A percentile compares a stretch with the other conserved stretches of the same genome.
These are phyloP conservation scores for Brienomyrus brachyistius DNA, from an alignment of 2,113 vertebrate genomes.

Conservation along the genomic window DNA sequence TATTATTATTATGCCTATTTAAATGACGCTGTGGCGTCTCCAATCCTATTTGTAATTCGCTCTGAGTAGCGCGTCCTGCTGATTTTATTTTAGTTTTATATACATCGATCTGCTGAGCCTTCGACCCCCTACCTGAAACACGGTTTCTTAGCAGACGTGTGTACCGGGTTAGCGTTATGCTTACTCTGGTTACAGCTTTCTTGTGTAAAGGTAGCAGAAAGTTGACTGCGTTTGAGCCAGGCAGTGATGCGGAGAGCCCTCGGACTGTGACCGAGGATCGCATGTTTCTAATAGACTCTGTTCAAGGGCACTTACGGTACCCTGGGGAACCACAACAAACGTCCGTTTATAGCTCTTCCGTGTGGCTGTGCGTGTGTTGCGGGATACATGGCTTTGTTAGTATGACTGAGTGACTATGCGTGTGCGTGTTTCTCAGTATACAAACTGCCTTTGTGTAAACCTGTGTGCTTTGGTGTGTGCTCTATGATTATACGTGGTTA, in stretches of 20 bases:
- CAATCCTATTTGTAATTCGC: background rate
- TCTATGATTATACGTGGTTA: background rate
- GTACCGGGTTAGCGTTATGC: background rate
- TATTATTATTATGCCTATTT: background rate
- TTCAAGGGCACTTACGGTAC: background rate
- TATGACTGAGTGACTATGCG: background rate
- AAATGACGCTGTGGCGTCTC: background rate
- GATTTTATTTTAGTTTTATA: background rate
- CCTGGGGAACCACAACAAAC: background rate
- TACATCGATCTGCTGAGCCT: background rate
- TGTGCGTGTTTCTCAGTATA: slow-evolving; percentile 15
- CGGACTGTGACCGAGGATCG: background rate
- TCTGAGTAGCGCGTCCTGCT: background rate
- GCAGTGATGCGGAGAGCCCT: background rate
- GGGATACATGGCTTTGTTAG: background rate
- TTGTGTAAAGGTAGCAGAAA: background rate
- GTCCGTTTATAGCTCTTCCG: background rate
- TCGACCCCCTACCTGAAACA: background rate
- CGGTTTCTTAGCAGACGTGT: background rate
- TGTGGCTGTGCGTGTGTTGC: background rate
- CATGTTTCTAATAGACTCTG: background rate
- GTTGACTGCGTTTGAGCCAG: background rate
- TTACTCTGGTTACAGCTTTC: background rate
- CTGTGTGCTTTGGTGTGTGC: background rate
- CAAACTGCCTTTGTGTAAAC: background rate